Evolutionary conservation across 2,888 invertebrate genomes (phyloP).

Genomic region (Melanotus villosus): DNA sequence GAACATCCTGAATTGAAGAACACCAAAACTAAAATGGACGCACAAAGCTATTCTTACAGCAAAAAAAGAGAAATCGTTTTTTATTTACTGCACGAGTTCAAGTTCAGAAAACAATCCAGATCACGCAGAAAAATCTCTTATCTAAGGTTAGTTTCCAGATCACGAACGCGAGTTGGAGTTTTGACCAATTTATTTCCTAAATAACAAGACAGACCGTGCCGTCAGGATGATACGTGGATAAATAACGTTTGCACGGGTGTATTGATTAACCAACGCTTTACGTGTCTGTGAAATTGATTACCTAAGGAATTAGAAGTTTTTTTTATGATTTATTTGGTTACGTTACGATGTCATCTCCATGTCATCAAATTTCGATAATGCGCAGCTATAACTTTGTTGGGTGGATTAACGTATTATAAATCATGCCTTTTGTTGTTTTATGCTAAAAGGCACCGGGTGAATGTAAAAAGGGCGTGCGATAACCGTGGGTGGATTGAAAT

Average conservation of each 20-base stretch:
- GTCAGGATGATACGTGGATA: slow-evolving; percentile 13
- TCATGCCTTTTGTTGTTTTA: slow-evolving; percentile 14
- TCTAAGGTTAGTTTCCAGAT: slow-evolving; percentile 23
- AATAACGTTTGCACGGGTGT: slow-evolving; percentile 13
- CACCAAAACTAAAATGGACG: too few species aligned
- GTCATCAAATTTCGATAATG: slow-evolving; percentile 17
- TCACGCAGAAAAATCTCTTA: slow-evolving; percentile 27
- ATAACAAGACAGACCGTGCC: slow-evolving; percentile 6
- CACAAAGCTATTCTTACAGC: too few species aligned
- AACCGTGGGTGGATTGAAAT: not conserved
- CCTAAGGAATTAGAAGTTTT: slow-evolving; percentile 9
- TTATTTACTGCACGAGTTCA: slow-evolving; percentile 24
- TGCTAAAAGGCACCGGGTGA: slow-evolving; percentile 2
- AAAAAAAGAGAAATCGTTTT: not conserved
- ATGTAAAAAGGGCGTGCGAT: slow-evolving; percentile 7
- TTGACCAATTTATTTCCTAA: slow-evolving; percentile 15
- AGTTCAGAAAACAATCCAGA: slow-evolving; percentile 18
- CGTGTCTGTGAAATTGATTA: slow-evolving; percentile 14
- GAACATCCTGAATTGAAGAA: too few species aligned
- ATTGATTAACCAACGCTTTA: slow-evolving; percentile 14
- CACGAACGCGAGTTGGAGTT: slow-evolving; percentile 23
- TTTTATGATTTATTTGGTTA: slow-evolving; percentile 16
- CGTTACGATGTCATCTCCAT: slow-evolving; percentile 7
- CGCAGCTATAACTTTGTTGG: slow-evolving; percentile 7
- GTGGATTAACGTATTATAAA: slow-evolving; percentile 21